Conservation (phyloP, 2,888 invertebrate genomes). For the Corythucha ciliata region DNA sequence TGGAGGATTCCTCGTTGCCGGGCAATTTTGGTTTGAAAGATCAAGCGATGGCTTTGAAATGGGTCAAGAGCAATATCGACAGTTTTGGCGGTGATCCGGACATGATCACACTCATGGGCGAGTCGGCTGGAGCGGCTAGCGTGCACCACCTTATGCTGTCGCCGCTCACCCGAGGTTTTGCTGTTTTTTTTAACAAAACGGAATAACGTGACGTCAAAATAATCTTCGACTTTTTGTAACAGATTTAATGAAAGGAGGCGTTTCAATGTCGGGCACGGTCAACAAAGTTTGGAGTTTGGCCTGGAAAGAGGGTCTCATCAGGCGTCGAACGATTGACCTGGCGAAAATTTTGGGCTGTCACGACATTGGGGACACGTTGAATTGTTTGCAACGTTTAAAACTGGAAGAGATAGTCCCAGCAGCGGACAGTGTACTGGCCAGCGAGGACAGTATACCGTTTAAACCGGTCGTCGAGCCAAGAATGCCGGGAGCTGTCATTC, state of each 20-base stretch:
- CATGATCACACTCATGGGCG: constrained; percentile 20
- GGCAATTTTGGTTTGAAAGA: constrained; percentile 24
- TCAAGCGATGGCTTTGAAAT: constrained; percentile 18
- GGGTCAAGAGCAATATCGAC: constrained; percentile 19
- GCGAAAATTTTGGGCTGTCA: constrained; percentile 9
- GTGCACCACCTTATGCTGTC: constrained; percentile 12
- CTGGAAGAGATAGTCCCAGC: not conserved
- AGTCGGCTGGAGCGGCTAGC: constrained; percentile 19
- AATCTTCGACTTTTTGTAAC: not conserved
- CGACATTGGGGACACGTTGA: constrained; percentile 8
- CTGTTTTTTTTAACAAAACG: too few relatives aligned
- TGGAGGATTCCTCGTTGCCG: constrained; percentile 13
- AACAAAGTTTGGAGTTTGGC: constrained; percentile 19
- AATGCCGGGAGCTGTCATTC: constrained; percentile 21
- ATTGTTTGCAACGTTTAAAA: not conserved
- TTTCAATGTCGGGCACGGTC: constrained; percentile 19
- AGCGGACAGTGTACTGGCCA: not conserved
- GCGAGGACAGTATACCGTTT: constrained; percentile 1
- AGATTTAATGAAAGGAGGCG: constrained; percentile 24
- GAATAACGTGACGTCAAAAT: not conserved
- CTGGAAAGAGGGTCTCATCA: constrained; percentile 13
- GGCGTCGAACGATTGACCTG: too few relatives aligned
- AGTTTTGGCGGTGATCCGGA: constrained; percentile 21
- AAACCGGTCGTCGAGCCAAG: constrained; percentile 21
- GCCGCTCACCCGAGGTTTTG: constrained; percentile 16